Conservation (phyloP, 2,113 vertebrate species). For the Probosciger aterrimus region DNA sequence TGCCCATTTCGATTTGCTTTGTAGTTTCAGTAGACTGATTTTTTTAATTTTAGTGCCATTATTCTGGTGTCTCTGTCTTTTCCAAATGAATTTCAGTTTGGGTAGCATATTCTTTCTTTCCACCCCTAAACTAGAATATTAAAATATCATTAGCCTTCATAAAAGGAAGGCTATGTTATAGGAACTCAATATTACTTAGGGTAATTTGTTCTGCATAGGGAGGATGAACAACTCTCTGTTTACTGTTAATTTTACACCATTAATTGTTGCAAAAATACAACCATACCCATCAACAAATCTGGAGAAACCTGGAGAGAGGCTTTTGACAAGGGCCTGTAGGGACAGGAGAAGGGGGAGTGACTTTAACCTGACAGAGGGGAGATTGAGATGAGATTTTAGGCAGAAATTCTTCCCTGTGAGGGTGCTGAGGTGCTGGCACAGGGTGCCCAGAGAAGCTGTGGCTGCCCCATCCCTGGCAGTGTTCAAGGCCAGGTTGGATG, state of each 20-base stretch:
- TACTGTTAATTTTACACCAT: background rate
- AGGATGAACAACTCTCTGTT: background rate
- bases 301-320: background rate
- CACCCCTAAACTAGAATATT: background rate
- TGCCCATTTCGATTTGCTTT: background rate
- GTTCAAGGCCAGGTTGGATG: background rate
- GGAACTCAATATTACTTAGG: background rate
- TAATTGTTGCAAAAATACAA: background rate
- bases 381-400: background rate
- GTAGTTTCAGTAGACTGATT: background rate
- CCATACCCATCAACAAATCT: background rate
- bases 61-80: background rate
- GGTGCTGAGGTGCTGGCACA: background rate
- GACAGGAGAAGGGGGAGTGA: background rate
- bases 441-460: background rate
- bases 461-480: background rate
- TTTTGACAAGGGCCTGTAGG: background rate
- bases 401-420: background rate
- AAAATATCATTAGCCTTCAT: background rate
- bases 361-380: background rate
- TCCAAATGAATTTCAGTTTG: background rate
- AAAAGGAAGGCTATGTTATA: background rate
- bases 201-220: background rate
- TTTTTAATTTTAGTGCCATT: background rate
- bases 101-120: background rate